Evolutionary conservation across 2,797 vertebrate species (phyloP).

Genomic region (Arctocebus calabarensis): DNA sequence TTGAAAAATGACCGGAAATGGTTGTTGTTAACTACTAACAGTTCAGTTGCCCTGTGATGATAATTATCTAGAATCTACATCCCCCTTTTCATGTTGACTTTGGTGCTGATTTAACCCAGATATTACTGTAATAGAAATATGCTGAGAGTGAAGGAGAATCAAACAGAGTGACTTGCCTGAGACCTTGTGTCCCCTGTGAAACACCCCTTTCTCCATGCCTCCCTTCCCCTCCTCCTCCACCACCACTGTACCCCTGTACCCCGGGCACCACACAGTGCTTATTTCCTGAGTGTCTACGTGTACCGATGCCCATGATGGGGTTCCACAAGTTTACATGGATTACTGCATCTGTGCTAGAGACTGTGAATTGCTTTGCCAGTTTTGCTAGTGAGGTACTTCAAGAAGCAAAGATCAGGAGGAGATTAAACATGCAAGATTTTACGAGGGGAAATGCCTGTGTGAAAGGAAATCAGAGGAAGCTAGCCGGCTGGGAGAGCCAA

Average conservation of each 20-base stretch:
- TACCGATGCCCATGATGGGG: background rate
- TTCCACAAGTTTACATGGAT: background rate
- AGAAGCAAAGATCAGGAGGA: background rate
- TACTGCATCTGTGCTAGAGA: background rate
- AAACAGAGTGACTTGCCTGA: background rate
- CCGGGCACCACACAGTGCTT: background rate
- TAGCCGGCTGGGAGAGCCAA: background rate
- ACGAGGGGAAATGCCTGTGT: background rate
- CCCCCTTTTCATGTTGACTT: background rate
- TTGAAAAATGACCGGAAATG: constrained; percentile 62
- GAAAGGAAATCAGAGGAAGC: background rate
- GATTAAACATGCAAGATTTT: background rate
- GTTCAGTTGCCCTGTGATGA: background rate
- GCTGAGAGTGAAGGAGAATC: constrained; percentile 12
- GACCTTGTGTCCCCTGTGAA: background rate
- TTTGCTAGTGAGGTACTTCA: background rate
- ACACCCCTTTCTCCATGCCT: background rate
- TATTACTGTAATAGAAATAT: constrained; percentile 36
- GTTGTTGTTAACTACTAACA: constrained; percentile 16
- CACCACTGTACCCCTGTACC: too few relatives aligned
- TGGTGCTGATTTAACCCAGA: constrained; percentile 15
- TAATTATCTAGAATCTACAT: background rate
- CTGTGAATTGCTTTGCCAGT: background rate
- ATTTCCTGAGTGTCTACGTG: background rate
- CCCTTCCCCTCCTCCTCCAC: fast-evolving